These are phyloP conservation scores for Drosophila pandora DNA, from an alignment of 1,140 invertebrate species.

Conservation along the genomic window DNA sequence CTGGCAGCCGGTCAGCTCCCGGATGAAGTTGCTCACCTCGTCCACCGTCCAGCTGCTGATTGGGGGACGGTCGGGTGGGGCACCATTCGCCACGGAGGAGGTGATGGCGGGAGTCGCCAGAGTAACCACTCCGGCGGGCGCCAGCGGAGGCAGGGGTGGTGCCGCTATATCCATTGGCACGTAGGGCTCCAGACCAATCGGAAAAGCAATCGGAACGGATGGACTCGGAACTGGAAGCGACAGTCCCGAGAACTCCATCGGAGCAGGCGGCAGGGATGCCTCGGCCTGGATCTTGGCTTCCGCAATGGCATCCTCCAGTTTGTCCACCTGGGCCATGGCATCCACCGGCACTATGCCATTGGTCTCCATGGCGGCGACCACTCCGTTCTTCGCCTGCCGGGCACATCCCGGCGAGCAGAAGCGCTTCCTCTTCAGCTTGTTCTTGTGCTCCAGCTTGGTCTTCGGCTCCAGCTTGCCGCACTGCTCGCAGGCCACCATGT, in stretches of 20 bases:
- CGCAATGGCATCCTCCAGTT: slow-evolving; percentile 67
- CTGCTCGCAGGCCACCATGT: slow-evolving; percentile 90
- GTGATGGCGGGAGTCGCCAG: slow-evolving; percentile 4
- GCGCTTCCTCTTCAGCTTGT: slow-evolving; percentile 90
- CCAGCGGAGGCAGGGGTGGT: slow-evolving; percentile 13
- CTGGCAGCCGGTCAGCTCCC: slow-evolving; percentile 93
- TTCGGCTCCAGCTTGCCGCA: slow-evolving; percentile 90
- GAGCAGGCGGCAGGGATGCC: slow-evolving; percentile 25
- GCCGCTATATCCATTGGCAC: slow-evolving; percentile 10
- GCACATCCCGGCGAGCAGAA: slow-evolving; percentile 88
- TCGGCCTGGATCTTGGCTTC: slow-evolving; percentile 73
- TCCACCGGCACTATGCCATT: slow-evolving; percentile 60
- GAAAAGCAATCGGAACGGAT: not conserved
- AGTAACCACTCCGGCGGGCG: slow-evolving; percentile 3
- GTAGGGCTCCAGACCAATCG: slow-evolving; percentile 10
- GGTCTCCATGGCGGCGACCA: slow-evolving; percentile 2
- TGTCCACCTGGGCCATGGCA: slow-evolving; percentile 62
- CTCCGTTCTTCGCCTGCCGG: slow-evolving; percentile 58
- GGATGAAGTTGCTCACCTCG: slow-evolving; percentile 94
- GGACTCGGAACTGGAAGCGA: slow-evolving; percentile 6
- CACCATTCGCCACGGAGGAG: slow-evolving; percentile 3
- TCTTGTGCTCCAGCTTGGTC: slow-evolving; percentile 88
- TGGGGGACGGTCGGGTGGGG: slow-evolving; percentile 42
- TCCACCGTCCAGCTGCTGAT: slow-evolving; percentile 85
- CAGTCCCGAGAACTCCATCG: not conserved